A percentile compares a stretch with the other conserved stretches of the same genome.
These are phyloP conservation scores for Holotrichia oblita DNA, from an alignment of 1,140 invertebrate genomes.

Conservation along the genomic window DNA sequence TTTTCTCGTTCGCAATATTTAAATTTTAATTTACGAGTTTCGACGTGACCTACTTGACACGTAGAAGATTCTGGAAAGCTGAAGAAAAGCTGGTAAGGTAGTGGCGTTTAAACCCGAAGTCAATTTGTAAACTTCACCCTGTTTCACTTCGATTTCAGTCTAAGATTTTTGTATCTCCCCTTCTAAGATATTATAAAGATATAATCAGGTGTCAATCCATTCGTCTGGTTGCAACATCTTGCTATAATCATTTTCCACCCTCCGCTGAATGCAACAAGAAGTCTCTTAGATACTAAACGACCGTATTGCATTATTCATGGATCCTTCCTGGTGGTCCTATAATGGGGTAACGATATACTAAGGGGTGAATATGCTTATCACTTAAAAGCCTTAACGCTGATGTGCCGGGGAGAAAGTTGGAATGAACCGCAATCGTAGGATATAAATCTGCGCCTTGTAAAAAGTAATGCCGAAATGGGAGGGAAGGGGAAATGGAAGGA, in stretches of 20 bases:
- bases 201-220: neutral
- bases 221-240: neutral
- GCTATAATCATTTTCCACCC: neutral
- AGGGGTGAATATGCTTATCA: slow-evolving; percentile 5
- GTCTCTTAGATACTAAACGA: neutral
- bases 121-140: slow-evolving; percentile 13
- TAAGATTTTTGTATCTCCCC: neutral
- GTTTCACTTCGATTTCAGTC: neutral
- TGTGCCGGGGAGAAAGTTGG: neutral
- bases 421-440: neutral
- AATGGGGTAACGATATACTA: slow-evolving; percentile 1
- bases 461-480: neutral
- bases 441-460: neutral
- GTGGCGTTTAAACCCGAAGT: neutral
- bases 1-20: neutral
- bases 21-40: slow-evolving; percentile 1
- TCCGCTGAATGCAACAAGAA: neutral
- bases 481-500: neutral
- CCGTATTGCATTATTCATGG: neutral
- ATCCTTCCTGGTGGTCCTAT: neutral
- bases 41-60: neutral
- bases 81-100: neutral
- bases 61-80: neutral
- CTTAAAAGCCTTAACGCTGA: neutral
- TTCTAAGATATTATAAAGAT: neutral